Conservation (phyloP, 2,797 vertebrate genomes). For the Melanotaenia pygmaea region DNA sequence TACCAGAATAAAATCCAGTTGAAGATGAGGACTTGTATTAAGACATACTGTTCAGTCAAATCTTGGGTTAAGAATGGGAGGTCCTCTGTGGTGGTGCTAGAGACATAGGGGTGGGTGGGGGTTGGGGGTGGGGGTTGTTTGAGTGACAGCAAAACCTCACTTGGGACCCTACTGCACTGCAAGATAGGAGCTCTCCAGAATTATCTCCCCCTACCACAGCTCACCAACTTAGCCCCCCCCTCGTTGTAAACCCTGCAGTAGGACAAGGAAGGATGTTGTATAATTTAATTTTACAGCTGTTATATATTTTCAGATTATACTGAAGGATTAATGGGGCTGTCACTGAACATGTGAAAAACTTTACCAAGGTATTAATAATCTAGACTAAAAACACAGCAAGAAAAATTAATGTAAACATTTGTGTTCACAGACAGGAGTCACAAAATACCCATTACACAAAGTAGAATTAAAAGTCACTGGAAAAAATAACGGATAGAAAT, state of each 20-base stretch:
- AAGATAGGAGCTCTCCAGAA: slow-evolving; percentile 74
- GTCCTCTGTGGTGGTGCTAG: background rate
- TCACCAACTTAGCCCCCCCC: slow-evolving; percentile 33
- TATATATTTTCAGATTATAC: slow-evolving; percentile 2
- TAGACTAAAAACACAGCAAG: background rate
- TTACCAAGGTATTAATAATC: background rate
- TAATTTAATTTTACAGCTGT: no score
- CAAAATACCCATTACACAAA: background rate
- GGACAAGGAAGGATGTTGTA: background rate
- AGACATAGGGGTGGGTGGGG: background rate
- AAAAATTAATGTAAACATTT: background rate
- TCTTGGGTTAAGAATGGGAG: background rate
- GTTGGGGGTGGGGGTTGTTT: slow-evolving; percentile 34
- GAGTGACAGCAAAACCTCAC: slow-evolving; percentile 62
- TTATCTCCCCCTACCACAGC: slow-evolving; percentile 79
- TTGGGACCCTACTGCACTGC: slow-evolving; percentile 55
- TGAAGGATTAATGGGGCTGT: background rate
- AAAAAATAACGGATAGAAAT: no score
- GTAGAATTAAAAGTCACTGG: no score
- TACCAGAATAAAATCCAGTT: background rate
- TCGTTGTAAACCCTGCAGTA: slow-evolving; percentile 1
- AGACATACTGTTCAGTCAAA: background rate
- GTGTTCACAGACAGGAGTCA: background rate
- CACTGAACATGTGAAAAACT: background rate
- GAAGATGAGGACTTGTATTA: background rate